Conservation (phyloP, 1,140 invertebrate genomes). For the Pollicipes pollicipes region DNA sequence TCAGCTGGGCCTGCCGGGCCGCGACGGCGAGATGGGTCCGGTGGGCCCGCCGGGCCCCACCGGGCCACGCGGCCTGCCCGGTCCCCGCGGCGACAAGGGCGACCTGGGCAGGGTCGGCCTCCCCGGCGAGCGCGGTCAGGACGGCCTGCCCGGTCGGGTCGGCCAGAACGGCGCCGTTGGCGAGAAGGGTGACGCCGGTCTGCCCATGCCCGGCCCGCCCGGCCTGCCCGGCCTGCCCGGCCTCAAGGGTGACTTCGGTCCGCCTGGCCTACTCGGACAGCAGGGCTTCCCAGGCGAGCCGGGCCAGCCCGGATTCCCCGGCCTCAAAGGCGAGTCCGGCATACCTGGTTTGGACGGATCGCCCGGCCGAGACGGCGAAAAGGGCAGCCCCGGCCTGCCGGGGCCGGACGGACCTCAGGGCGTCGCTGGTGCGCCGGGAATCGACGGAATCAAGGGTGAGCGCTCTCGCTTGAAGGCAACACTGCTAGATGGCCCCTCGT, state of each 20-base stretch:
- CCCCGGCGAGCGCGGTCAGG: constrained; percentile 13
- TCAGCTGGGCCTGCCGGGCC: neutral
- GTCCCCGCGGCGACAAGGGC: constrained; percentile 18
- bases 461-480: no score
- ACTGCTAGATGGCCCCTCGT: no score
- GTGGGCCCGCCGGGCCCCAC: constrained; percentile 37
- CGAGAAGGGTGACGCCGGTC: constrained; percentile 13
- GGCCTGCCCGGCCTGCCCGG: constrained; percentile 23
- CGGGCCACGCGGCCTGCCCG: constrained; percentile 10
- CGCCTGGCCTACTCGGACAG: constrained; percentile 14
- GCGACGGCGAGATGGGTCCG: constrained; percentile 46
- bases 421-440: constrained; percentile 40
- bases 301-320: constrained; percentile 32
- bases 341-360: constrained; percentile 36
- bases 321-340: constrained; percentile 27
- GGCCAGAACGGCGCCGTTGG: constrained; percentile 3
- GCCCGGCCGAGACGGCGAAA: constrained; percentile 37
- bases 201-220: constrained; percentile 18
- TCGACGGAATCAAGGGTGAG: constrained; percentile 46
- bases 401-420: constrained; percentile 31
- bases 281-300: constrained; percentile 20
- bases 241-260: constrained; percentile 20
- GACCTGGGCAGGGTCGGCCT: constrained; percentile 17
- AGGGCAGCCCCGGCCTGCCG: constrained; percentile 42
- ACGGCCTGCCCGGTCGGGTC: constrained; percentile 16